Evolutionary conservation across 2,888 invertebrate species (phyloP).

Genomic region (Drosophila atroscutellata): DNA sequence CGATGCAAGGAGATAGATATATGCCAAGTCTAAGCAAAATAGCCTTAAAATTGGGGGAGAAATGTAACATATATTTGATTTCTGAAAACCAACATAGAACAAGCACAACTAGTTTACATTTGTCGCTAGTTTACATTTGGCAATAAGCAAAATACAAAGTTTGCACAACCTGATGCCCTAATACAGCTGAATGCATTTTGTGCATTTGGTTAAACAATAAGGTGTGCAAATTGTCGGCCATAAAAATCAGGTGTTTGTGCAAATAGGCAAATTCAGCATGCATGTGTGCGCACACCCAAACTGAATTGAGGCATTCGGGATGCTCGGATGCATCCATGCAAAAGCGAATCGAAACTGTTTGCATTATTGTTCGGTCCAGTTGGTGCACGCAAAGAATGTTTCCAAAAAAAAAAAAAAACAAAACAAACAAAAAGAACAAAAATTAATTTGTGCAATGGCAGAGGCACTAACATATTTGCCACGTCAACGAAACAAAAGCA

Average conservation of each 20-base stretch:
- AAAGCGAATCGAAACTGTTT: conserved; percentile 3
- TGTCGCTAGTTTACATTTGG: background rate
- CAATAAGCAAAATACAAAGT: background rate
- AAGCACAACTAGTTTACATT: background rate
- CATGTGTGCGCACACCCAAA: background rate
- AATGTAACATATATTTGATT: background rate
- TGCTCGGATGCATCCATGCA: conserved; percentile 13
- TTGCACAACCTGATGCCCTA: background rate
- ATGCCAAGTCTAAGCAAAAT: background rate
- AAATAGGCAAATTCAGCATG: background rate
- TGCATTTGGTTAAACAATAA: background rate
- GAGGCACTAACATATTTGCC: conserved; percentile 6
- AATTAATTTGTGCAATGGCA: conserved; percentile 14
- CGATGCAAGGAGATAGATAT: background rate
- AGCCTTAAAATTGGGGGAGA: background rate
- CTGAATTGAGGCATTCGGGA: background rate
- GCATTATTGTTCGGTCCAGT: conserved; percentile 19
- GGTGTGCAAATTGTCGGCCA: background rate
- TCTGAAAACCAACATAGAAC: background rate
- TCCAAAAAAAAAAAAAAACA: background rate
- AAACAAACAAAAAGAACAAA: conserved; percentile 12
- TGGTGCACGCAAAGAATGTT: conserved; percentile 11
- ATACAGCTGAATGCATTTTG: background rate
- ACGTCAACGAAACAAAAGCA: conserved; percentile 42
- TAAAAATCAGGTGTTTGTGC: background rate